These are phyloP conservation scores for Phaonia tiefii DNA, from an alignment of 2,888 invertebrate species.

Conservation along the genomic window DNA sequence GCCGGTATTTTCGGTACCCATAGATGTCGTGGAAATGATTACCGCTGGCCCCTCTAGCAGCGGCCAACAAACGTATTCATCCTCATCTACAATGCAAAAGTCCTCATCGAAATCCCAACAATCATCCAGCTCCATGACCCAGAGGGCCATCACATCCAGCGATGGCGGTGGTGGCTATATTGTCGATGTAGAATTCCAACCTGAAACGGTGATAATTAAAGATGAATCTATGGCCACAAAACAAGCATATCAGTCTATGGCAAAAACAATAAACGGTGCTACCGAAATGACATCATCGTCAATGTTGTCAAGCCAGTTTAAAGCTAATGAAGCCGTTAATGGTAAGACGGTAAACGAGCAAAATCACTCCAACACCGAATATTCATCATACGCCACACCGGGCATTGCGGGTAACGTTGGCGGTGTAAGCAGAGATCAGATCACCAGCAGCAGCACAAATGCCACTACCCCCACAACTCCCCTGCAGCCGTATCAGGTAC, in stretches of 20 bases:
- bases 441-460: background rate
- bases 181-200: constrained; percentile 62
- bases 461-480: background rate
- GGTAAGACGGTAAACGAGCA: constrained; percentile 63
- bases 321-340: constrained; percentile 59
- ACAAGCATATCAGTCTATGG: constrained; percentile 54
- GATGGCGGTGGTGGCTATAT: constrained; percentile 67
- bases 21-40: constrained; percentile 75
- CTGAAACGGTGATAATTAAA: constrained; percentile 61
- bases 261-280: constrained; percentile 68
- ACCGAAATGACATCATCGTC: constrained; percentile 77
- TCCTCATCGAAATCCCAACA: constrained; percentile 64
- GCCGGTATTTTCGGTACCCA: constrained; percentile 77
- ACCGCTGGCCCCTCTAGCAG: constrained; percentile 68
- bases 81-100: constrained; percentile 36
- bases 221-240: constrained; percentile 57
- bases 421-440: constrained; percentile 26
- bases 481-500: constrained; percentile 55
- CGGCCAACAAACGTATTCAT: constrained; percentile 70
- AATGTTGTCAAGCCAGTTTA: constrained; percentile 68
- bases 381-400: constrained; percentile 44
- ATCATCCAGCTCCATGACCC: constrained; percentile 60
- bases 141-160: constrained; percentile 56
- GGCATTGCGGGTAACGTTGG: constrained; percentile 11
- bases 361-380: constrained; percentile 60